Evolutionary conservation across 2,888 invertebrate species (phyloP).

Genomic region (Ernsta delagoae): DNA sequence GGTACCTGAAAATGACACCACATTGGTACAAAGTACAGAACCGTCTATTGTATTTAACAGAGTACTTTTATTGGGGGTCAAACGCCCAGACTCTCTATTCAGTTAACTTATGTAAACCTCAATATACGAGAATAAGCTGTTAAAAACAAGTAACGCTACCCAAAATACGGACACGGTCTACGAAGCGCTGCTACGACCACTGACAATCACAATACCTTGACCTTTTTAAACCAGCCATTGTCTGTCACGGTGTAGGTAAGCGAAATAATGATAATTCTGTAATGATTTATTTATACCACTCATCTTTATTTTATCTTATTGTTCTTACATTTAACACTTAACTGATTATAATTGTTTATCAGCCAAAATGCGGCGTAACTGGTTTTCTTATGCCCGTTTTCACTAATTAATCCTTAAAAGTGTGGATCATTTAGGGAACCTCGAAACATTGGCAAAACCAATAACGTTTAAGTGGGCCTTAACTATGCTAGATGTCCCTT

Average conservation of each 20-base stretch:
- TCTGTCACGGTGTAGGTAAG: constrained; percentile 13
- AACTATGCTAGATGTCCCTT: too few relatives aligned
- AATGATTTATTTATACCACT: neutral
- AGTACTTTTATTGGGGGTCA: neutral
- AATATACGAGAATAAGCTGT: neutral
- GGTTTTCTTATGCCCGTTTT: too few relatives aligned
- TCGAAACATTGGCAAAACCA: too few relatives aligned
- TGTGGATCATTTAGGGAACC: too few relatives aligned
- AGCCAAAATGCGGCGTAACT: too few relatives aligned
- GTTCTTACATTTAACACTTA: too few relatives aligned
- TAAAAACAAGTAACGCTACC: constrained; percentile 13
- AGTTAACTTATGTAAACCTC: neutral
- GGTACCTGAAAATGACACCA: neutral
- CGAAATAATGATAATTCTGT: constrained; percentile 12
- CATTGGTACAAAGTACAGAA: neutral
- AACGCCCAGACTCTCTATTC: constrained; percentile 8
- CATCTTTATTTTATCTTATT: neutral
- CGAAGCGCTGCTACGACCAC: neutral
- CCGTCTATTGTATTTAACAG: neutral
- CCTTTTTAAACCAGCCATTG: constrained; percentile 17
- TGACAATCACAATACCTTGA: constrained; percentile 17
- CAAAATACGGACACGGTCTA: constrained; percentile 20
- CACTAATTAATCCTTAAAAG: too few relatives aligned
- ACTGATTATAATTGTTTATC: too few relatives aligned
- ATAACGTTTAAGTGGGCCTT: too few relatives aligned